Conservation (phyloP, 2,888 invertebrate species). For the Cecidostiba fungosa region DNA sequence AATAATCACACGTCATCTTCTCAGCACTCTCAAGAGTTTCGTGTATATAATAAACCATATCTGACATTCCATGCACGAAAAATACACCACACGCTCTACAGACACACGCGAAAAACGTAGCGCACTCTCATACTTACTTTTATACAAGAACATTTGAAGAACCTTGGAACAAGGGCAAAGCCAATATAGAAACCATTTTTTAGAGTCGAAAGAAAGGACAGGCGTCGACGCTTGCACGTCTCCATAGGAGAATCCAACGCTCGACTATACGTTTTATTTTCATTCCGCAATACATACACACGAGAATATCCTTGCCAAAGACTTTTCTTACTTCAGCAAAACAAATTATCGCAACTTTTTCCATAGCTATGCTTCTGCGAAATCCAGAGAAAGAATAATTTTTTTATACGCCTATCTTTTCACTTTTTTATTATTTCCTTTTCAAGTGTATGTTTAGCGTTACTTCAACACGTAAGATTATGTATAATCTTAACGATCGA, state of each 20-base stretch:
- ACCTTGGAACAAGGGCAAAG: conserved; percentile 45
- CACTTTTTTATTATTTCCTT: conserved; percentile 9
- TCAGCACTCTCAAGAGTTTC: conserved; percentile 35
- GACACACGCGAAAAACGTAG: conserved; percentile 45
- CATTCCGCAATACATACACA: conserved; percentile 33
- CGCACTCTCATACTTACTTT: conserved; percentile 54
- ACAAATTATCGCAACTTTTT: conserved; percentile 42
- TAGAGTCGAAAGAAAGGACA: conserved; percentile 52
- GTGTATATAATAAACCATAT: conserved; percentile 34
- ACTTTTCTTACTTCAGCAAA: conserved; percentile 31
- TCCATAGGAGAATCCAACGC: conserved; percentile 60
- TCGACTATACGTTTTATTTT: conserved; percentile 30
- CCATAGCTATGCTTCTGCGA: conserved; percentile 40
- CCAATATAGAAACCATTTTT: conserved; percentile 60
- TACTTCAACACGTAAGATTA: conserved; percentile 69
- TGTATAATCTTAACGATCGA: conserved; percentile 71
- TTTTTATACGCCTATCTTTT: conserved; percentile 26
- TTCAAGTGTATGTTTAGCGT: conserved; percentile 61
- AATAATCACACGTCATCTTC: conserved; percentile 63
- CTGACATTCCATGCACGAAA: conserved; percentile 39
- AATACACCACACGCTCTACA: conserved; percentile 35
- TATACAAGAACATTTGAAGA: conserved; percentile 60
- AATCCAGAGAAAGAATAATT: conserved; percentile 48
- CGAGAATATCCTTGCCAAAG: conserved; percentile 19
- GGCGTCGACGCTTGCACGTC: conserved; percentile 29